A percentile compares a stretch with the other conserved stretches of the same genome.
Evolutionary conservation across 2,888 invertebrate genomes (phyloP).

Genomic region (Lymantria dispar): DNA sequence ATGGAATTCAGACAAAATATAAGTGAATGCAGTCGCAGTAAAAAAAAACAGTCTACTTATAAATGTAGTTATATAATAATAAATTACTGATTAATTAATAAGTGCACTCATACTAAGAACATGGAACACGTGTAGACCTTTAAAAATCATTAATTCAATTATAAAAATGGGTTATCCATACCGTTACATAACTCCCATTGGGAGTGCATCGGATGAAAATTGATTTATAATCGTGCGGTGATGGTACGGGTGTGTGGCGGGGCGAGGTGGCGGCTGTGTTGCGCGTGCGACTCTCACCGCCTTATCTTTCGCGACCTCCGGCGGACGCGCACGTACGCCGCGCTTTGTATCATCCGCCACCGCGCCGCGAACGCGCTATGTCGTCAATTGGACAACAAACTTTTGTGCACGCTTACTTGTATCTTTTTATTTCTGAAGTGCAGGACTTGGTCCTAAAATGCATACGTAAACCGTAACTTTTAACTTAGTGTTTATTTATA

Average conservation of each 20-base stretch:
- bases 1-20: too few species aligned
- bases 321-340: conserved; percentile 74
- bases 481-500: conserved; percentile 34
- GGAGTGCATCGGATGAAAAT: conserved; percentile 72
- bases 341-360: conserved; percentile 52
- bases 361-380: conserved; percentile 70
- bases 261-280: conserved; percentile 56
- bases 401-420: conserved; percentile 57
- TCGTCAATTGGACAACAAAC: conserved; percentile 60
- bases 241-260: conserved; percentile 58
- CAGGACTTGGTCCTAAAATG: conserved; percentile 63
- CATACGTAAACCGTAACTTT: conserved; percentile 51
- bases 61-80: too few species aligned
- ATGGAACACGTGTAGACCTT: too few species aligned
- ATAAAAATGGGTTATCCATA: conserved; percentile 60
- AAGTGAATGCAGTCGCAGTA: too few species aligned
- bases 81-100: too few species aligned
- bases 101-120: too few species aligned
- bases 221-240: conserved; percentile 68
- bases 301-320: conserved; percentile 82
- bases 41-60: too few species aligned
- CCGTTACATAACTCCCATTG: conserved; percentile 72
- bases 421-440: conserved; percentile 60
- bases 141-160: too few species aligned
- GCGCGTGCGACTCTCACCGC: conserved; percentile 79